Evolutionary conservation across 2,888 invertebrate species (phyloP), one percentile per base, ranked within the genome.

Genomic region (Sipunculus nudus): DNA sequence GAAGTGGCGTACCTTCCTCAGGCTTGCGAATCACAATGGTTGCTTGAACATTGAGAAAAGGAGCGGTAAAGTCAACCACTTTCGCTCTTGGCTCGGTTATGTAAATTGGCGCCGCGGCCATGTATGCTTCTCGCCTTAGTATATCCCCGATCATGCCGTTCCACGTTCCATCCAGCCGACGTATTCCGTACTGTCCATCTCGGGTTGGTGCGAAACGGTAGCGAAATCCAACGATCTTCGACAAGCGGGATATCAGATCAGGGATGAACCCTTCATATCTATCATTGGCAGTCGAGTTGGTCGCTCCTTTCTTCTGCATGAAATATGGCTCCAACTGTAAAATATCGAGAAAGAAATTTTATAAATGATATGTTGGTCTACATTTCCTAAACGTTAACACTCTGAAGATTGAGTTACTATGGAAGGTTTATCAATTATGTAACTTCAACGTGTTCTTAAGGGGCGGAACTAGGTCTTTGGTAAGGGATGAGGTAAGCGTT

Each of bases 61-160:
- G 61, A 3, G 38, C 28, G 21, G 54, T 61, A 50, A 65, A 65
- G 50, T 61, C 61, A 19, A 61, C 59, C 26, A 58, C 65, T n/a
- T 43, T 32, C 1, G 31, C 5, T 16, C 65, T 40, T 21, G 39
- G 53, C 23, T 32, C 43, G 3, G 65, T 65, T 29, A 58, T 39
- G 59, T 64, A 59, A 26, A 65, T 38, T 23, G 65, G 65, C 8
- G 61, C 61, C 16, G 61, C 65, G 4, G 61, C 65, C 25, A 65
- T 52, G n/a, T 61, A 54, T 3, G 65, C 65, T 40, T 54, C 38
- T 61, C 61, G 53, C 2, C n/a, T n/a, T n/a, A 46, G 29, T 2
- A 54, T 23, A 10, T 54, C 54, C 5, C 54, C 54, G 28, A 54
- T 25, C 46, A 54, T 45, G 8, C 54, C 54, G 16, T 32, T 26